Conservation (phyloP, 1,140 invertebrate genomes). For the Pachypeltis micranthus region DNA sequence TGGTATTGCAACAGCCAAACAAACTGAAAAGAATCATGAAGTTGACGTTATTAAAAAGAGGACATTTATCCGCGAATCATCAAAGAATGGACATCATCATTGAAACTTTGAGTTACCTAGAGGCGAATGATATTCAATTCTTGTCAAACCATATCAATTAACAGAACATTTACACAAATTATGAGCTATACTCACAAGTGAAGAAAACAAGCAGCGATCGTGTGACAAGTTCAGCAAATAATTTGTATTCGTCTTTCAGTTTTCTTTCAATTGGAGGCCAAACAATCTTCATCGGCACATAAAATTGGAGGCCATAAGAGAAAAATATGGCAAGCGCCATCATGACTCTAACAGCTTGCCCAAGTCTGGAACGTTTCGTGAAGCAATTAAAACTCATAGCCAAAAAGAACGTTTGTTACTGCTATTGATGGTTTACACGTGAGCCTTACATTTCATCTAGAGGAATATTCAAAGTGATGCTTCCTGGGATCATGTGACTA, state of each 20-base stretch:
- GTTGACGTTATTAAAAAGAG: constrained; percentile 9
- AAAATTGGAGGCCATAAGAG: constrained; percentile 81
- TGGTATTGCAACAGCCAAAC: constrained; percentile 70
- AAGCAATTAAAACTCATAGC: not conserved
- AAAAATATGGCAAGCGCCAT: constrained; percentile 80
- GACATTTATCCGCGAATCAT: not conserved
- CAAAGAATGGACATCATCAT: not conserved
- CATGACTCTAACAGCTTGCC: constrained; percentile 62
- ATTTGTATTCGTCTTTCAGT: constrained; percentile 30
- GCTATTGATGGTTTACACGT: not conserved
- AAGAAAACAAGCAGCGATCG: constrained; percentile 57
- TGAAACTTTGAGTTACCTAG: not conserved
- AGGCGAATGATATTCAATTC: not conserved
- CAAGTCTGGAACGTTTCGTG: constrained; percentile 47
- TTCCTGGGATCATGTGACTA: constrained; percentile 53
- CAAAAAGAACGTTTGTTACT: not conserved
- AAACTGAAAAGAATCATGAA: constrained; percentile 49
- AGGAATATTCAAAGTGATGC: constrained; percentile 75
- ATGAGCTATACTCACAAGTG: constrained; percentile 55
- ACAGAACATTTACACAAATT: constrained; percentile 10
- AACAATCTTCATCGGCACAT: constrained; percentile 81
- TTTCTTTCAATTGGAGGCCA: constrained; percentile 40
- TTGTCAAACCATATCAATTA: not conserved
- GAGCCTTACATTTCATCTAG: constrained; percentile 53
- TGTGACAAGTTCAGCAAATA: constrained; percentile 53